Percentiles rank a stretch among this genome's conserved stretches.
These are phyloP conservation scores for Buathra laborator DNA, from an alignment of 2,888 invertebrate species.

Conservation along the genomic window DNA sequence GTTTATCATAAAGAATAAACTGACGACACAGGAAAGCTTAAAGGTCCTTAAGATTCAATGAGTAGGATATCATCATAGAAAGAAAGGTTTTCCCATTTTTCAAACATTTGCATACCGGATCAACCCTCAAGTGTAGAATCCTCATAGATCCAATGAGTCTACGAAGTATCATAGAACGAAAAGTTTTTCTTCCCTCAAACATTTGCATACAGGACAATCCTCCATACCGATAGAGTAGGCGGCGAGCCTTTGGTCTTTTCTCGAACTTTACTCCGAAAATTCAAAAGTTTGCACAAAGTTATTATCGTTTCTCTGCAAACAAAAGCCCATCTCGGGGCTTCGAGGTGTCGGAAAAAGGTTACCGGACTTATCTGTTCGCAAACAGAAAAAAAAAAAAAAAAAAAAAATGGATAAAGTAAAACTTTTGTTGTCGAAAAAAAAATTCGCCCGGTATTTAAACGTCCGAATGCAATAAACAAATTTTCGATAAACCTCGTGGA, in stretches of 20 bases:
- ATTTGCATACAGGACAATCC: background rate
- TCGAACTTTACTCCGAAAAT: too few relatives aligned
- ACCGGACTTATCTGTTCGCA: slow-evolving; percentile 33
- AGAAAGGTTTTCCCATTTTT: slow-evolving; percentile 6
- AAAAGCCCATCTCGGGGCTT: background rate
- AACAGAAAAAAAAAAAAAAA: slow-evolving; percentile 13
- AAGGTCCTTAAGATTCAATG: background rate
- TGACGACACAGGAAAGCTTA: too few relatives aligned
- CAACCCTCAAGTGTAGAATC: background rate
- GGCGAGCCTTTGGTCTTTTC: slow-evolving; percentile 4
- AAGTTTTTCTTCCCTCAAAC: background rate
- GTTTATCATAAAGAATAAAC: background rate
- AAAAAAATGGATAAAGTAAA: slow-evolving; percentile 26
- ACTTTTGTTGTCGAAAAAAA: background rate
- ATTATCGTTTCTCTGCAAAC: slow-evolving; percentile 45
- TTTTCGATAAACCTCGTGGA: slow-evolving; percentile 12
- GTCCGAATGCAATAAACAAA: background rate
- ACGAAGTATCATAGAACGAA: background rate
- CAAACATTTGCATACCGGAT: slow-evolving; percentile 61
- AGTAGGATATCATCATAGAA: background rate
- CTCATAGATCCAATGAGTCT: background rate
- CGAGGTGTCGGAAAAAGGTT: slow-evolving; percentile 48
- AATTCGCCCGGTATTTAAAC: background rate
- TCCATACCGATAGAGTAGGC: background rate
- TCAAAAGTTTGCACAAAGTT: slow-evolving; percentile 27